Conservation (phyloP, 1,140 invertebrate genomes). For the Eupeodes corollae region DNA sequence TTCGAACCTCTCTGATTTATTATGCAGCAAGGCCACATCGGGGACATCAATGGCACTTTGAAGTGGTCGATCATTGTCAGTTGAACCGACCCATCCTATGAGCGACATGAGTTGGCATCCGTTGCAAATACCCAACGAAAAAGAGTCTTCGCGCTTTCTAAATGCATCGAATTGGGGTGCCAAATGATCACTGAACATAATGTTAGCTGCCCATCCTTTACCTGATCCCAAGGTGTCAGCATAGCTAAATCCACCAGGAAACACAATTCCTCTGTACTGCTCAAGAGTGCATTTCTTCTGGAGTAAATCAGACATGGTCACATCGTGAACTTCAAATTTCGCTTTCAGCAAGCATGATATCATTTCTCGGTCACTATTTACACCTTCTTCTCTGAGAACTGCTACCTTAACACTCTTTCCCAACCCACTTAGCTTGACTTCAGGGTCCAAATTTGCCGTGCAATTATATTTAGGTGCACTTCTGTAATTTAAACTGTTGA, state of each 20-base stretch:
- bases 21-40: conserved; percentile 70
- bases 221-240: conserved; percentile 94
- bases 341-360: conserved; percentile 81
- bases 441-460: conserved; percentile 55
- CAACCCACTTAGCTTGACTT: conserved; percentile 30
- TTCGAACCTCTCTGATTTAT: conserved; percentile 79
- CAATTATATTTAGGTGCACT: conserved; percentile 53
- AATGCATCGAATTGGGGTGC: conserved; percentile 62
- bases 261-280: conserved; percentile 77
- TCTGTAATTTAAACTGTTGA: conserved; percentile 46
- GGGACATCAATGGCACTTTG: conserved; percentile 32
- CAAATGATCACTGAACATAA: conserved; percentile 60
- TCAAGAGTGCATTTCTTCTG: conserved; percentile 57
- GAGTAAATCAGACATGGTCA: conserved; percentile 83
- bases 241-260: conserved; percentile 97
- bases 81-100: conserved; percentile 63
- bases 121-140: conserved; percentile 95
- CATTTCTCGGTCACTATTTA: conserved; percentile 96
- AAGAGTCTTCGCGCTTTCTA: conserved; percentile 63
- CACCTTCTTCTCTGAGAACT: conserved; percentile 91
- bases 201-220: conserved; percentile 92
- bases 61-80: conserved; percentile 7
- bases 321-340: conserved; percentile 86
- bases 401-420: conserved; percentile 57
- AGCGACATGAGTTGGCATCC: conserved; percentile 92